Evolutionary conservation across 2,888 invertebrate species (phyloP).

Genomic region (Pycnomerus fuliginosus): DNA sequence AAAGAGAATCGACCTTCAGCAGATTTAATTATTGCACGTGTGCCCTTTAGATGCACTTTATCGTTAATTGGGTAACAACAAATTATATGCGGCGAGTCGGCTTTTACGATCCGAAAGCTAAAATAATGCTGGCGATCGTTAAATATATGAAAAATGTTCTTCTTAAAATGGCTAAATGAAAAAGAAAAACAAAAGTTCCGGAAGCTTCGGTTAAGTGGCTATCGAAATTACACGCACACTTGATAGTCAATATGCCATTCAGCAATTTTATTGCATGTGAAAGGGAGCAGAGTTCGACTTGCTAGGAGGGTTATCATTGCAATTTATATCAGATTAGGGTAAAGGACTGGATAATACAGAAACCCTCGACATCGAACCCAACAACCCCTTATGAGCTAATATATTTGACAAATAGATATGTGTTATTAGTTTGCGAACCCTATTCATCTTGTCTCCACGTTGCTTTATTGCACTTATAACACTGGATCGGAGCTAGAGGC

Average conservation of each 20-base stretch:
- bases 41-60: too few relatives aligned
- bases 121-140: too few relatives aligned
- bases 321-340: constrained; percentile 51
- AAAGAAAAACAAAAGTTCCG: constrained; percentile 5
- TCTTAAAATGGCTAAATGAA: constrained; percentile 23
- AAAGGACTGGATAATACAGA: constrained; percentile 48
- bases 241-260: constrained; percentile 40
- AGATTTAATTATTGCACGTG: too few relatives aligned
- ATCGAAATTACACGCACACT: constrained; percentile 38
- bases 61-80: too few relatives aligned
- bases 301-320: constrained; percentile 45
- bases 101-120: too few relatives aligned
- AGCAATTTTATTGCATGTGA: constrained; percentile 9
- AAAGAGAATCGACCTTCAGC: too few relatives aligned
- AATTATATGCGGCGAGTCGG: too few relatives aligned
- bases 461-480: constrained; percentile 9
- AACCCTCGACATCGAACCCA: constrained; percentile 45
- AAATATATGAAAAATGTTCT: too few relatives aligned
- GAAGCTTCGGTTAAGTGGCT: constrained; percentile 30
- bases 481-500: not conserved
- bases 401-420: constrained; percentile 50
- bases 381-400: constrained; percentile 41
- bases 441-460: constrained; percentile 5
- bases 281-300: constrained; percentile 13
- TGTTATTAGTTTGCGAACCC: constrained; percentile 40